Conservation (phyloP, 2,113 vertebrate species). For the Chauna torquata region DNA sequence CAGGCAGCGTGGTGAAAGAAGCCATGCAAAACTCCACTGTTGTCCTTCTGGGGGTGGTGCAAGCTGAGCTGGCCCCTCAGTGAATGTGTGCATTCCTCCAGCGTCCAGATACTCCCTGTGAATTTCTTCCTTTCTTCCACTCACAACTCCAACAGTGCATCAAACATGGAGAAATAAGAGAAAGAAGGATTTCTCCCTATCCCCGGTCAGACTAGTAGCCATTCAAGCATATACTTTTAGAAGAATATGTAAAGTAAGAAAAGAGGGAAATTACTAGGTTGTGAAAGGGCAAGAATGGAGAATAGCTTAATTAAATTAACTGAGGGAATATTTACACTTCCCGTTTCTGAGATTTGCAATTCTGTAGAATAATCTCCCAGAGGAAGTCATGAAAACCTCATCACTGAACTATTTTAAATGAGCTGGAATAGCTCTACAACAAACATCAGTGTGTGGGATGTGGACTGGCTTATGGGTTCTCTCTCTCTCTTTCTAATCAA, state of each 20-base stretch:
- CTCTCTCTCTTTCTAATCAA: background rate
- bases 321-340: slow-evolving; percentile 60
- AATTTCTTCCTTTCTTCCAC: background rate
- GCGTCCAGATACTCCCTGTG: fast-evolving
- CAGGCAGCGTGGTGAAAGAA: background rate
- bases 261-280: slow-evolving; percentile 8
- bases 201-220: background rate
- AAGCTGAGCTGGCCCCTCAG: background rate
- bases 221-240: background rate
- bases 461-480: background rate
- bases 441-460: background rate
- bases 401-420: slow-evolving; percentile 53
- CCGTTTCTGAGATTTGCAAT: slow-evolving; percentile 48
- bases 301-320: slow-evolving; percentile 62
- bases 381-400: slow-evolving; percentile 51
- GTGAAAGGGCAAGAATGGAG: background rate
- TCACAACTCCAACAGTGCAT: background rate
- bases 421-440: slow-evolving; percentile 1
- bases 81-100: fast-evolving
- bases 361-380: slow-evolving; percentile 40
- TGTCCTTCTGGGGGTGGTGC: background rate
- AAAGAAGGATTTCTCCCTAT: background rate
- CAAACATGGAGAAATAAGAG: background rate
- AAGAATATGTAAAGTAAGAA: background rate
- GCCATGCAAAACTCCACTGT: background rate